Base-by-base conservation (phyloP, 1,140 invertebrate species). In the Drosophila rhopaloa region DNA sequence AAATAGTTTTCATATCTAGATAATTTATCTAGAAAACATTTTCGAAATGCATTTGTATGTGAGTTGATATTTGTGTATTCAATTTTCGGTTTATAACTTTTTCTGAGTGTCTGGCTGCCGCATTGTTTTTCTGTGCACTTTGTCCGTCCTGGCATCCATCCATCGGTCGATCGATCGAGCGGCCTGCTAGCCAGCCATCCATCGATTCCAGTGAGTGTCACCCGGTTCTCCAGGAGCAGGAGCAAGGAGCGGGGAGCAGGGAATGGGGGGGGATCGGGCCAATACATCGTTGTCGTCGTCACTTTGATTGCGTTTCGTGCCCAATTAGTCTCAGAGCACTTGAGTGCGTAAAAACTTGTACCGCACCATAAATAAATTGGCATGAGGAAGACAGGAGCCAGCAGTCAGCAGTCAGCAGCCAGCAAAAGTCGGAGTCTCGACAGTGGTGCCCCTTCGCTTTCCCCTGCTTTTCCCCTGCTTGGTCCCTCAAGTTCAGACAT, bases 311-410 rank as follows among this genome's bases (percentile, higher is more conserved):
- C 84, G 84, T 89, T 90, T 90, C 88, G 83, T 88, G 88, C 86
- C 86, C 86, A 90, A 90, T 90, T 90, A 90, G 86, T 90, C 86
- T 91, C 88, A 90, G 83, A 90, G 81, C 86, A 86, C 86, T 89
- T 89, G 86, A 90, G 81, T 90, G 86, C 86, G 86, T 91, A 90
- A 90, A 90, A 90, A 90, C 82, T 91, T 90, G 86, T 90, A 90
- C 82, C 83, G 88, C 88, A 91, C 86, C 86, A 90, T 90, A 90
- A 90, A 90, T 90, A 90, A 90, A 91, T 80, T 88, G 86, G 85
- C 84, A 84, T 65, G 85, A 89, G 84, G 77, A 81, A 90, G 77
- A 88, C 84, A 80, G 84, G 83, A 86, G 54, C 38, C 46, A 57
- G 60, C 10, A 50, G 19, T 67, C 46, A 57, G 60, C 10, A 50